A percentile compares a stretch with the other conserved stretches of the same genome.
These are phyloP conservation scores for Harmothoe impar DNA, from an alignment of 2,888 invertebrate genomes.

Conservation along the genomic window DNA sequence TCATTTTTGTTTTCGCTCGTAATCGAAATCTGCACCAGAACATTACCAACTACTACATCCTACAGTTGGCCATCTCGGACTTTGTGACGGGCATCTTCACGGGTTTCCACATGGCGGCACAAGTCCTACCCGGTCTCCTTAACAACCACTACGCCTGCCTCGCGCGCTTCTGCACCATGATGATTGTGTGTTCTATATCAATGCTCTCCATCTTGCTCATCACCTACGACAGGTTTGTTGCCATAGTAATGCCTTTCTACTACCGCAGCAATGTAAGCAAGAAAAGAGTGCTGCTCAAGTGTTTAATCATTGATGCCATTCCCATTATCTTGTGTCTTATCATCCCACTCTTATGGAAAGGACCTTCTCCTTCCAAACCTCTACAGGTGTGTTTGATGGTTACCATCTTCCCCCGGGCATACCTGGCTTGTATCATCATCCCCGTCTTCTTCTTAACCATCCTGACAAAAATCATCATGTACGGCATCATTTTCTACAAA, in stretches of 20 bases:
- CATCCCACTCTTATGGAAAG: conserved; percentile 37
- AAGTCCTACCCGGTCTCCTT: background rate
- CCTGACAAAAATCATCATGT: conserved; percentile 25
- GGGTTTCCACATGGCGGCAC: conserved; percentile 37
- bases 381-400: conserved; percentile 36
- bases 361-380: background rate
- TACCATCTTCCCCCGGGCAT: conserved; percentile 33
- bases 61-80: conserved; percentile 56
- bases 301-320: conserved; percentile 49
- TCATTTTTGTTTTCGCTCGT: conserved; percentile 30
- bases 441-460: conserved; percentile 30
- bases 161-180: conserved; percentile 51
- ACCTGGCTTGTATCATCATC: conserved; percentile 51
- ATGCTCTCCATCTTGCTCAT: conserved; percentile 56
- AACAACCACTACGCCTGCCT: conserved; percentile 52
- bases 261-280: conserved; percentile 58
- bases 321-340: conserved; percentile 41
- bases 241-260: conserved; percentile 58
- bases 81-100: conserved; percentile 51
- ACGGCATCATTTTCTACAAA: conserved; percentile 62
- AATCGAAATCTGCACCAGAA: conserved; percentile 16
- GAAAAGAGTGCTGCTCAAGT: conserved; percentile 22
- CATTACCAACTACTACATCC: conserved; percentile 58
- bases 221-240: conserved; percentile 61
- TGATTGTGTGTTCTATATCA: conserved; percentile 56